These are phyloP conservation scores for Chiloscyllium punctatum DNA, from an alignment of 2,797 vertebrate species.

Conservation along the genomic window DNA sequence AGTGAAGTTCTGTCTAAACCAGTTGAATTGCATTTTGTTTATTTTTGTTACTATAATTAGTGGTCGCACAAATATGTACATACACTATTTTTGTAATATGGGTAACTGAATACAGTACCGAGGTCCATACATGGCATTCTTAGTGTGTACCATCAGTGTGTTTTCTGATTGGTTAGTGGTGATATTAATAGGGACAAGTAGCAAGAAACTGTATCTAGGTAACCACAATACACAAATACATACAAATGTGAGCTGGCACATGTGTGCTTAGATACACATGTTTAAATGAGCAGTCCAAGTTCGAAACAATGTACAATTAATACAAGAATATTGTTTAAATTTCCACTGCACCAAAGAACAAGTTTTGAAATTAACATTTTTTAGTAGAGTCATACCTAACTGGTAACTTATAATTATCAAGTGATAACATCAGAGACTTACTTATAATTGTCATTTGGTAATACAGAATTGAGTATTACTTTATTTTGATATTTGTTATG, in stretches of 20 bases:
- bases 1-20: conserved; percentile 8
- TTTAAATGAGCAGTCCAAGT: conserved; percentile 7
- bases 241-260: neutral
- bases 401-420: neutral
- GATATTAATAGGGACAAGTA: conserved; percentile 34
- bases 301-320: neutral
- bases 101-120: conserved; percentile 32
- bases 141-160: conserved; percentile 2
- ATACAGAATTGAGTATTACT: too few relatives aligned
- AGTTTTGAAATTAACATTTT: neutral
- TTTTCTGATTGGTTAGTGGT: conserved; percentile 31
- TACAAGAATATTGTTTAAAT: neutral
- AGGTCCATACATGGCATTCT: conserved; percentile 22
- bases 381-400: neutral
- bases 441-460: neutral
- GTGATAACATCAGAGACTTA: neutral
- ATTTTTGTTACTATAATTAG: conserved; percentile 33
- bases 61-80: conserved; percentile 33
- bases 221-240: conserved; percentile 32
- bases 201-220: conserved; percentile 32
- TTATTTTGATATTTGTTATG: too few relatives aligned
- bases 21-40: conserved; percentile 31
- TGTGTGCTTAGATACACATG: neutral
- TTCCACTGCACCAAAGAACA: neutral
- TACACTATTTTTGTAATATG: conserved; percentile 32